A percentile compares a stretch with the other conserved stretches of the same genome.
Evolutionary conservation across 2,797 vertebrate species (phyloP).

Genomic region (Acanthurus lineatus): DNA sequence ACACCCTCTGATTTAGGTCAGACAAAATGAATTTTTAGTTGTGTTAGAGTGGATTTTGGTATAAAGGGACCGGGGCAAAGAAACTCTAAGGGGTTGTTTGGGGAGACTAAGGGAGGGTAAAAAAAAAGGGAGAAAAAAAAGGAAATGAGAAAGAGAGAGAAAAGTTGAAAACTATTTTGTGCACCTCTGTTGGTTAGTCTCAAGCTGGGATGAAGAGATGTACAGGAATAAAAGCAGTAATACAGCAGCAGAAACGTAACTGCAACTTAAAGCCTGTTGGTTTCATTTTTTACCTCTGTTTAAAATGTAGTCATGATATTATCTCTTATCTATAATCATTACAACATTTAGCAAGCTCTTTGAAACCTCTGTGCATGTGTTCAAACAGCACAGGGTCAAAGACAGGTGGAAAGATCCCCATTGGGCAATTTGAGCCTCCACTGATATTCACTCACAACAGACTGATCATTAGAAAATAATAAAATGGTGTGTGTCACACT

Average conservation of each 20-base stretch:
- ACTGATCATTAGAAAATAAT: slow-evolving; percentile 47
- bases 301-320: not conserved
- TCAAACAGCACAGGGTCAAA: not conserved
- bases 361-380: not conserved
- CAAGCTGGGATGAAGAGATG: slow-evolving; percentile 37
- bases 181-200: slow-evolving; percentile 68
- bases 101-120: slow-evolving; percentile 77
- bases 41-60: slow-evolving; percentile 85
- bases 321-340: not conserved
- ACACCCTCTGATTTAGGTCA: slow-evolving; percentile 90
- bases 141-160: slow-evolving; percentile 52
- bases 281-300: slow-evolving; percentile 55
- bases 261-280: slow-evolving; percentile 28
- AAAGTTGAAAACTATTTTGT: slow-evolving; percentile 77
- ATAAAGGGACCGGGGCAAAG: slow-evolving; percentile 81
- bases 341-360: slow-evolving; percentile 6
- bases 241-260: slow-evolving; percentile 24
- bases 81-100: slow-evolving; percentile 81
- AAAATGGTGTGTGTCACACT: slow-evolving; percentile 10
- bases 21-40: slow-evolving; percentile 91
- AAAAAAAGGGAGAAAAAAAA: slow-evolving; percentile 58
- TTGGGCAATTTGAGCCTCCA: not conserved
- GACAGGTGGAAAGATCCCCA: not conserved
- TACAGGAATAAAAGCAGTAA: slow-evolving; percentile 16
- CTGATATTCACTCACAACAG: slow-evolving; percentile 28